These are phyloP conservation scores for Stictocephala bisonia DNA, from an alignment of 2,888 invertebrate species.

Conservation along the genomic window DNA sequence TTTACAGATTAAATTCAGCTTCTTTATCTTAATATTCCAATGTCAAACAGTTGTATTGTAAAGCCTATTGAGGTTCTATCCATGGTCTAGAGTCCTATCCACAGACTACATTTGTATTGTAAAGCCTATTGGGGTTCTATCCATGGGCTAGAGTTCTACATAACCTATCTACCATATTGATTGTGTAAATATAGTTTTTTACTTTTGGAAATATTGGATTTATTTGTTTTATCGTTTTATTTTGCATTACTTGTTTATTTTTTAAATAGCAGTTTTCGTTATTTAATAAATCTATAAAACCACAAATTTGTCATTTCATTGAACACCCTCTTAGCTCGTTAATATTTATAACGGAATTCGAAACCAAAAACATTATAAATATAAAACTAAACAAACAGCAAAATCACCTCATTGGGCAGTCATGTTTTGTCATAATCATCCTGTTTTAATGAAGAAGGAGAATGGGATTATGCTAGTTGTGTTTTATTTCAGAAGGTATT, in stretches of 20 bases:
- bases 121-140: too few relatives aligned
- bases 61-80: background rate
- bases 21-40: constrained; percentile 28
- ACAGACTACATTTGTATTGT: too few relatives aligned
- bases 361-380: too few relatives aligned
- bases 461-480: too few relatives aligned
- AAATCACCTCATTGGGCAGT: too few relatives aligned
- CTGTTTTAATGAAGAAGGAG: too few relatives aligned
- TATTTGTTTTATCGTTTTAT: constrained; percentile 25
- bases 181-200: constrained; percentile 36
- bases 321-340: too few relatives aligned
- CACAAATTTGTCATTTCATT: too few relatives aligned
- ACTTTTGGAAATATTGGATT: constrained; percentile 39
- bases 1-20: constrained; percentile 30
- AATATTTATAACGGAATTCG: too few relatives aligned
- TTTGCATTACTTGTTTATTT: constrained; percentile 40
- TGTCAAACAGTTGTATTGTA: background rate
- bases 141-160: constrained; percentile 4
- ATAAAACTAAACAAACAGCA: too few relatives aligned
- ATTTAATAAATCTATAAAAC: constrained; percentile 33
- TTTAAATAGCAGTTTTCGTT: constrained; percentile 37
- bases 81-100: constrained; percentile 4
- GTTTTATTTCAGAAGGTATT: too few relatives aligned
- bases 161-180: constrained; percentile 18
- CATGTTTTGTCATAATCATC: too few relatives aligned